Evolutionary conservation across 2,888 invertebrate species (phyloP), one percentile per base, ranked within the genome.

Genomic region (Sminthurinus aureus): DNA sequence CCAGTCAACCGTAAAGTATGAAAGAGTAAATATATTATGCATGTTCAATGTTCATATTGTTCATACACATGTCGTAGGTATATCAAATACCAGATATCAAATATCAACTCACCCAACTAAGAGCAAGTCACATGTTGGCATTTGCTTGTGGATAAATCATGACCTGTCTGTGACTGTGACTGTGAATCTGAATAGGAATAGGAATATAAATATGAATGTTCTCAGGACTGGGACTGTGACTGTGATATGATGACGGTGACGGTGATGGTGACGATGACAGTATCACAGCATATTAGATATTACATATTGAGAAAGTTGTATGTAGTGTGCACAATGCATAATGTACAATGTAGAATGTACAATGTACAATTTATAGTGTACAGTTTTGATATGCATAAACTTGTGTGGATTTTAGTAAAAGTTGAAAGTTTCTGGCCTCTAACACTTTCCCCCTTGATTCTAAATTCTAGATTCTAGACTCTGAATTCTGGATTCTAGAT

Each of bases 1-100:
- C 71, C 80, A 80, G 51, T 50, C 8, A 71, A 20, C 20, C 71
- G 80, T 80, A 67, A 80, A 80, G 80, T 66, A 80, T 80, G 80
- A 71, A 80, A 80, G 71, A 51, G 80, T 71, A 80, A 80, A 80
- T 80, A 80, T 71, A 64, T 69, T 69, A 69, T 58, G 18, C 58
- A 15, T 58, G 58, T 58, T 58, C 9, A 58, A n/a, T n/a, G n/a
- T n/a, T n/a, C 9, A 18, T 11, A 58, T 13, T 58, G 52, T 52
- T 8, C 13, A 58, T 38, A 38, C 38, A 38, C 38, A 38, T 38
- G 38, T 38, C 38, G 38, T 38, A 38, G 38, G 6, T 38, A 38
- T 38, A 38, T 38, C 38, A 38, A 38, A 6, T 38, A n/a, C n/a
- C n/a, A n/a, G n/a, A n/a, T n/a, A n/a, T n/a, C n/a, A n/a, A n/a